Percentiles rank a stretch among this genome's conserved stretches.
These are phyloP conservation scores for Agonopterix arenella DNA, from an alignment of 2,888 invertebrate genomes.

Conservation along the genomic window DNA sequence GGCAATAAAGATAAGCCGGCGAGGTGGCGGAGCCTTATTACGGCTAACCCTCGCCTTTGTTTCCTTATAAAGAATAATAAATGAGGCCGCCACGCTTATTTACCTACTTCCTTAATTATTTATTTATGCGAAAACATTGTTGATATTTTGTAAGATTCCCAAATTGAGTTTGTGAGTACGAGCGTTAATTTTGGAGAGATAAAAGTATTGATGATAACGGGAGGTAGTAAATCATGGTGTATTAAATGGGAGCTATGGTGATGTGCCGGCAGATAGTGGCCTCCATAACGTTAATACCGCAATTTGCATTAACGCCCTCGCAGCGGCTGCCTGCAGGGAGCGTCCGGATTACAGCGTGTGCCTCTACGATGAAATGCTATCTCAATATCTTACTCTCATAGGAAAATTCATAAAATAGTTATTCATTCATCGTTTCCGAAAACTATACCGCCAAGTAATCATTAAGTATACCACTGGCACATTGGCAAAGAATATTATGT, in stretches of 20 bases:
- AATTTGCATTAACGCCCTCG: constrained; percentile 54
- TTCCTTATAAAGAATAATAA: constrained; percentile 78
- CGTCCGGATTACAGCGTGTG: too few species aligned
- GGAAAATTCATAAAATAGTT: too few species aligned
- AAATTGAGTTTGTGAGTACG: constrained; percentile 29
- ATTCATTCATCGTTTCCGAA: too few species aligned
- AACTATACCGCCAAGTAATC: too few species aligned
- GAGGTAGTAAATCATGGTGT: constrained; percentile 30
- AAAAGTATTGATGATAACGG: background rate
- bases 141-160: constrained; percentile 50
- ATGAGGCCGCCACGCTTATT: constrained; percentile 74
- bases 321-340: background rate
- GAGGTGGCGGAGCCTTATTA: constrained; percentile 77
- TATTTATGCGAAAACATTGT: constrained; percentile 70
- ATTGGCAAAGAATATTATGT: too few species aligned
- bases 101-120: constrained; percentile 75
- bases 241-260: constrained; percentile 6
- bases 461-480: too few species aligned
- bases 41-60: constrained; percentile 78
- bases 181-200: constrained; percentile 14
- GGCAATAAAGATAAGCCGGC: constrained; percentile 78
- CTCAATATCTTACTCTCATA: too few species aligned
- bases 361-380: too few species aligned
- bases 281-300: constrained; percentile 55
- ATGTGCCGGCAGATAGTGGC: constrained; percentile 35